These are phyloP conservation scores for Tolypeutes matacus DNA, from an alignment of 2,797 vertebrate genomes.

Conservation along the genomic window DNA sequence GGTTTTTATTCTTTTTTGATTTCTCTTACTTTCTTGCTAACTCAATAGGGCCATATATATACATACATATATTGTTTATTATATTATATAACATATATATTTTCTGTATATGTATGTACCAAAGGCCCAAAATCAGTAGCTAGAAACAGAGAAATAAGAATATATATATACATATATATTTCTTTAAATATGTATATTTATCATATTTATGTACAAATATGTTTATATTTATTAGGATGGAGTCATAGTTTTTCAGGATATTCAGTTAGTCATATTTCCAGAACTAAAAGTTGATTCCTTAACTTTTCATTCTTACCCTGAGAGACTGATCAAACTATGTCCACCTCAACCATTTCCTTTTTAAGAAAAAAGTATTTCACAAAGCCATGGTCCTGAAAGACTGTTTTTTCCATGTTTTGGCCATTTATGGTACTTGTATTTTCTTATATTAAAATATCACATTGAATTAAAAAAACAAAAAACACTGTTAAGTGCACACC, in stretches of 20 bases:
- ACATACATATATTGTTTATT: too few relatives aligned
- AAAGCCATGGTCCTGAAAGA: not conserved
- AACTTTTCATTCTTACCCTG: not conserved
- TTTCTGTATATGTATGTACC: too few relatives aligned
- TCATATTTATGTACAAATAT: not conserved
- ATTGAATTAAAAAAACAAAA: not conserved
- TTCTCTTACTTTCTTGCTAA: too few relatives aligned
- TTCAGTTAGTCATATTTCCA: slow-evolving; percentile 27
- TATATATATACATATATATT: too few relatives aligned
- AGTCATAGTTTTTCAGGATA: not conserved
- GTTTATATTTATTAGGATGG: not conserved
- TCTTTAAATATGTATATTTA: too few relatives aligned
- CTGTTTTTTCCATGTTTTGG: not conserved
- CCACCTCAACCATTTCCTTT: not conserved
- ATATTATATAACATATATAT: too few relatives aligned
- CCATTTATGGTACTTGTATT: not conserved
- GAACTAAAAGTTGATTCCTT: slow-evolving; percentile 12
- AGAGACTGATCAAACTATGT: not conserved
- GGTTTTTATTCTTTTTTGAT: too few relatives aligned
- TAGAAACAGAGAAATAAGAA: too few relatives aligned
- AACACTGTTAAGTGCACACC: not conserved
- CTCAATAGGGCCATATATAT: too few relatives aligned
- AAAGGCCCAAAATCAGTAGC: too few relatives aligned
- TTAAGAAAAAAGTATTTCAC: not conserved
- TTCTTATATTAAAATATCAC: not conserved